Conservation (phyloP, 2,797 vertebrate species). For the Crenichthys baileyi region DNA sequence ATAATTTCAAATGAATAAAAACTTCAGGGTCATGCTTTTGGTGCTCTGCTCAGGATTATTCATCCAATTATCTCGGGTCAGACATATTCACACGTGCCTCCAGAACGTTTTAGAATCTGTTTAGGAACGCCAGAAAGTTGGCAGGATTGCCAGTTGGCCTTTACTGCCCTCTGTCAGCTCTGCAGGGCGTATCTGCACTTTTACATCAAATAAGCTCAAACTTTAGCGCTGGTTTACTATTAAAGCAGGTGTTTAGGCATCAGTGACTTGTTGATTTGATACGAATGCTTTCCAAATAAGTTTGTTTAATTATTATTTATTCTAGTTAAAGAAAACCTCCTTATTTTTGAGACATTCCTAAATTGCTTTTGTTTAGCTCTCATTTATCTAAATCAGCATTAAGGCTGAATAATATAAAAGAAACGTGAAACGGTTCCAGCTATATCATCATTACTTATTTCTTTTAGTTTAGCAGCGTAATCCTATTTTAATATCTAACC, state of each 20-base stretch:
- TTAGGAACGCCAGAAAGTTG: conserved; percentile 37
- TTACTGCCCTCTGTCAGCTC: conserved; percentile 16
- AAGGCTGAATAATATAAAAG: background rate
- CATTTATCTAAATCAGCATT: background rate
- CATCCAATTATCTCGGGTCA: conserved; percentile 58
- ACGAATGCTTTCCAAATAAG: background rate
- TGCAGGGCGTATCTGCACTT: conserved; percentile 17
- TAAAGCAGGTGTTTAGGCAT: background rate
- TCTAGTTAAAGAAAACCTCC: background rate
- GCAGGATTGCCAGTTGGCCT: conserved; percentile 30
- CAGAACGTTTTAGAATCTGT: conserved; percentile 42
- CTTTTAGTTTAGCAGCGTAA: conserved; percentile 12
- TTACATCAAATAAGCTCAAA: background rate
- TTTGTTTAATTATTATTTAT: background rate
- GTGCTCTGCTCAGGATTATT: conserved; percentile 58
- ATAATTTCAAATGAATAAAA: conserved; percentile 25
- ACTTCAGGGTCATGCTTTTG: conserved; percentile 23
- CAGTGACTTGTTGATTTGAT: background rate
- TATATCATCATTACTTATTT: background rate
- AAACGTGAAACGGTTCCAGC: background rate
- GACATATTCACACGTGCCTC: conserved; percentile 54
- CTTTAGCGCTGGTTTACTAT: background rate
- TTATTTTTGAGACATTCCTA: background rate
- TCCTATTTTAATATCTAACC: background rate
- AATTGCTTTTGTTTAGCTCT: background rate